Percentiles rank a stretch among this genome's conserved stretches.
Conservation (phyloP, 2,113 vertebrate species). For the Amazona guildingii region DNA sequence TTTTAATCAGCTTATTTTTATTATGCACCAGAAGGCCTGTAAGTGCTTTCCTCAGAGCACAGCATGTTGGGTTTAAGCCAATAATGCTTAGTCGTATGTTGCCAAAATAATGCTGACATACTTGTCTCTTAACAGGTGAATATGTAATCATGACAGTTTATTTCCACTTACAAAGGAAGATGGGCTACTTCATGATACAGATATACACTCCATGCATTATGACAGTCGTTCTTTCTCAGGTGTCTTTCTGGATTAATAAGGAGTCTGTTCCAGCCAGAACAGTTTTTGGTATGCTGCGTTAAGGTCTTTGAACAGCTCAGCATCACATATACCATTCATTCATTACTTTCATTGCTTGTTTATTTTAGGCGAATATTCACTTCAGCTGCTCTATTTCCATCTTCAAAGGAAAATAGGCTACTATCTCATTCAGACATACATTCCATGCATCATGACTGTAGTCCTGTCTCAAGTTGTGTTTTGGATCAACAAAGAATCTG, state of each 20-base stretch:
- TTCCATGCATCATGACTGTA: constrained; percentile 83
- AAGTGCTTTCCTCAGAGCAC: background rate
- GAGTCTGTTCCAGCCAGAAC: constrained; percentile 96
- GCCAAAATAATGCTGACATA: constrained; percentile 42
- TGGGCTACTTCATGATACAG: constrained; percentile 99
- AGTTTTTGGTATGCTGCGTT: constrained; percentile 87
- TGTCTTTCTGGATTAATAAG: constrained; percentile 98
- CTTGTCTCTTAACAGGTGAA: constrained; percentile 85
- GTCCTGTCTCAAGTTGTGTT: constrained; percentile 85
- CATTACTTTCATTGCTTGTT: constrained; percentile 12
- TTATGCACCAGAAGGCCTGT: background rate
- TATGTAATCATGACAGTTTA: constrained; percentile 97
- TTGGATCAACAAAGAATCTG: constrained; percentile 88
- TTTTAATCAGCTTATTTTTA: constrained; percentile 17
- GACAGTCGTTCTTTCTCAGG: constrained; percentile 96
- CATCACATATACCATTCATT: background rate
- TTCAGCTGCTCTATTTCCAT: constrained; percentile 61
- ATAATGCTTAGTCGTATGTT: background rate
- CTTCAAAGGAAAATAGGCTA: constrained; percentile 79
- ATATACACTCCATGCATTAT: constrained; percentile 97
- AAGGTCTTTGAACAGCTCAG: background rate
- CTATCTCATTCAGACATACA: constrained; percentile 84
- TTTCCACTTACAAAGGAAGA: constrained; percentile 97
- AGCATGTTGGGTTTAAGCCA: constrained; percentile 16
- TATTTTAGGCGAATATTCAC: constrained; percentile 64